Evolutionary conservation across 2,113 vertebrate species (phyloP).

Genomic region (Rhabdornis inornatus): DNA sequence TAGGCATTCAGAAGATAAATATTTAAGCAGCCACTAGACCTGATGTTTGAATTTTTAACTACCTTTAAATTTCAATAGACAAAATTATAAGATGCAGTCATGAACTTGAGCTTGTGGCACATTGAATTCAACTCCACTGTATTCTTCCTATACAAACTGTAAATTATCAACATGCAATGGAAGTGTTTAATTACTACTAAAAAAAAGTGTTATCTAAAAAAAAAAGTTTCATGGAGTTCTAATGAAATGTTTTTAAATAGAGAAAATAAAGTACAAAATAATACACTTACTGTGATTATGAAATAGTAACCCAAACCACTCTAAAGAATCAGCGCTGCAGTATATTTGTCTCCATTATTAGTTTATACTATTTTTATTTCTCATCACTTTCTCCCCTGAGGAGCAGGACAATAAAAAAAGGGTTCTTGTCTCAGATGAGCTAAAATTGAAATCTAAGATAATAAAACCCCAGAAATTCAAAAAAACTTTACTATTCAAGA

Average conservation of each 20-base stretch:
- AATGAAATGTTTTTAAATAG: not conserved
- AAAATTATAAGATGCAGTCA: not conserved
- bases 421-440: not conserved
- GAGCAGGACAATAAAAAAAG: not conserved
- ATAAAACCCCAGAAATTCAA: not conserved
- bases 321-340: not conserved
- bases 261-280: not conserved
- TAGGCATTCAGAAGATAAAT: constrained; percentile 35
- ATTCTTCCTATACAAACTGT: not conserved
- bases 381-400: not conserved
- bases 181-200: not conserved
- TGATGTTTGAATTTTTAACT: constrained; percentile 32
- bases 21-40: constrained; percentile 20
- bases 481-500: not conserved
- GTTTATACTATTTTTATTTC: not conserved
- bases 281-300: not conserved
- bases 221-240: not conserved
- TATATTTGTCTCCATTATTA: not conserved
- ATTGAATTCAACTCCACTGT: not conserved
- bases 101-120: not conserved
- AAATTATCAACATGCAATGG: not conserved
- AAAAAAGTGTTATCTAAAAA: not conserved
- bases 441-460: not conserved
- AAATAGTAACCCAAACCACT: not conserved
- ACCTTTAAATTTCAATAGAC: not conserved